phyloP scores from a whole-genome alignment of 23 tunicate species.

The Halocynthia aurantium region DNA sequence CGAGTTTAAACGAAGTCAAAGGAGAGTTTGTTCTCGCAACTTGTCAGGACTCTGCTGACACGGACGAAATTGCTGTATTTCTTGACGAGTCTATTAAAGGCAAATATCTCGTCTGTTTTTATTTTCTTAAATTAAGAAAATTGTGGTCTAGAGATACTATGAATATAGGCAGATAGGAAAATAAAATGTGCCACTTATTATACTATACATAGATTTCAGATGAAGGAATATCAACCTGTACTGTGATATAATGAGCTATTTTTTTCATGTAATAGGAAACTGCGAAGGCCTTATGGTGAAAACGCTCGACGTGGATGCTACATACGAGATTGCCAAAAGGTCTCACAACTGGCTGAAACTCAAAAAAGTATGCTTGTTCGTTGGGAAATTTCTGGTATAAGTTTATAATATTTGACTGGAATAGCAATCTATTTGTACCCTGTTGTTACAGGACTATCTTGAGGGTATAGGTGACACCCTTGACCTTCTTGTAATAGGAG shows the following conservation, averaged over 20 bases:
- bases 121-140: not conserved
- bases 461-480: slow-evolving; percentile 98
- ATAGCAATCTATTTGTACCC: not conserved
- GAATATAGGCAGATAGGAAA: not conserved
- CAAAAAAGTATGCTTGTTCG: slow-evolving; percentile 50
- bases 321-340: slow-evolving; percentile 95
- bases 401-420: not conserved
- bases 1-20: slow-evolving; percentile 38
- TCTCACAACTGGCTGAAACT: slow-evolving; percentile 98
- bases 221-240: not conserved
- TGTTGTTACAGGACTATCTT: slow-evolving; percentile 71
- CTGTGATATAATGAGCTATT: not conserved
- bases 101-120: not conserved
- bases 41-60: slow-evolving; percentile 72
- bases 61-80: slow-evolving; percentile 75
- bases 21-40: slow-evolving; percentile 91
- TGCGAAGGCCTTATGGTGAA: slow-evolving; percentile 99
- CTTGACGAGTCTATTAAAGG: slow-evolving; percentile 82
- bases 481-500: slow-evolving; percentile 96
- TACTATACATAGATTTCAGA: not conserved
- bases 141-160: not conserved
- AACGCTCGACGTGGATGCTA: slow-evolving; percentile 78
- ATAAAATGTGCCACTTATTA: not conserved
- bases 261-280: slow-evolving; percentile 28
- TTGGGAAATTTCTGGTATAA: not conserved